These are phyloP conservation scores for Cephus cinctus DNA, from an alignment of 1,140 invertebrate genomes.

Conservation along the genomic window DNA sequence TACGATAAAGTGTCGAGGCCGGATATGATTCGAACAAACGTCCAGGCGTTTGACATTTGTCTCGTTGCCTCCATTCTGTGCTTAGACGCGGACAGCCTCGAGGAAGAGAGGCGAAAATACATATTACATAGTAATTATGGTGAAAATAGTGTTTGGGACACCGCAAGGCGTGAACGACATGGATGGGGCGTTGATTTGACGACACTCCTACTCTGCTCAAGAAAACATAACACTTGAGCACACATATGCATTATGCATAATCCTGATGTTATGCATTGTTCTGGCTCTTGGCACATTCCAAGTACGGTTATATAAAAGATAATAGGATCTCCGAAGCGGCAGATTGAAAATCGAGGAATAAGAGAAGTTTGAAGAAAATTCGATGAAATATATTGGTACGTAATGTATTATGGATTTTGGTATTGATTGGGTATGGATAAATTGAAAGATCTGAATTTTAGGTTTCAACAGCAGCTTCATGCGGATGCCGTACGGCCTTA, in stretches of 20 bases:
- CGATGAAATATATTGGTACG: too few species aligned
- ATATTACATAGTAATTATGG: constrained; percentile 24
- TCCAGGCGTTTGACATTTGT: background rate
- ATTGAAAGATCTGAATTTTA: too few species aligned
- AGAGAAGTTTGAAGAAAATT: too few species aligned
- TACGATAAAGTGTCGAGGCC: background rate
- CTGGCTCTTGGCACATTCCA: constrained; percentile 1
- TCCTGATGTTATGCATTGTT: constrained; percentile 37
- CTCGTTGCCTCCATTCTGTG: background rate
- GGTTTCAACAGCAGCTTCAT: too few species aligned
- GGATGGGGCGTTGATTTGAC: constrained; percentile 46
- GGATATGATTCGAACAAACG: constrained; percentile 2
- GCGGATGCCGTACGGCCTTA: too few species aligned
- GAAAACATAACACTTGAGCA: constrained; percentile 28
- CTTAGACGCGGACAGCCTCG: too few species aligned
- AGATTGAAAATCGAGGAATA: too few species aligned
- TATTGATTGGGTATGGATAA: too few species aligned
- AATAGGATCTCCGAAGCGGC: too few species aligned
- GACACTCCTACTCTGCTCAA: constrained; percentile 40
- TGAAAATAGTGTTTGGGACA: constrained; percentile 1
- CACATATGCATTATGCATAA: constrained; percentile 47
- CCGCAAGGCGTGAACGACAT: constrained; percentile 41
- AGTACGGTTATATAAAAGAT: too few species aligned
- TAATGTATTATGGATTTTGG: too few species aligned
- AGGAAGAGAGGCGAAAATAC: too few species aligned